Evolutionary conservation across 2,888 invertebrate genomes (phyloP), one percentile per base, ranked within the genome.

Genomic region (Netelia fuscicornis): DNA sequence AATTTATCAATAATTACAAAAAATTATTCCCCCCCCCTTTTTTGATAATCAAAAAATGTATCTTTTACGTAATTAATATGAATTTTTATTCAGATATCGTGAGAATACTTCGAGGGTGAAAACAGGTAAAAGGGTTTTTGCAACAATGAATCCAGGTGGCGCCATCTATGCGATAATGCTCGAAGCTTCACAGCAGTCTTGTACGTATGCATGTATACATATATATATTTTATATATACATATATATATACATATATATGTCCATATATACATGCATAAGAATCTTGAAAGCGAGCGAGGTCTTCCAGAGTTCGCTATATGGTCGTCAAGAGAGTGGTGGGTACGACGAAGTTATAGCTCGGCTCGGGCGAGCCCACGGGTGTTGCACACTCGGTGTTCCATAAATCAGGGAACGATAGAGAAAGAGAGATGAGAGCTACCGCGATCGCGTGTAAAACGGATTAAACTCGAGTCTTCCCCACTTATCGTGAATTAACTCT

Each of bases 141-240:
- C 44, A 77, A 76, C 70, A 74, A 65, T 67, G 77, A 64, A 77
- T 62, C 82, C 86, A 71, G 68, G 89, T 92, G 91, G 92, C 92
- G 92, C 92, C 92, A 92, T 92, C 92, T 92, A 89, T 88, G 76
- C 37, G 30, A 62, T 81, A 77, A 88, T 58, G 42, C 64, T 48
- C 67, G 68, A 90, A 91, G 67, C 82, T 56, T 11, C 48, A 13
- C n/a, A 75, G 60, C 65, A 70, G 44, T 48, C 64, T 78, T 11
- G 11, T 20, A 60, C 13, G n/a, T 37, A 37, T 37, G 3, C 37
- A 37, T 37, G 37, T 37, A 37, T 37, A 37, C 6, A 37, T 20
- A 20, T 58, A 9, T 58, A 58, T 17, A 20, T 20, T 20, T 20
- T 17, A 58, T 17, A 17, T 20, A 58, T 20, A 20, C 17, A 17